phyloP scores from a whole-genome alignment of 2,888 invertebrate species.

The Nyleta sp. region DNA sequence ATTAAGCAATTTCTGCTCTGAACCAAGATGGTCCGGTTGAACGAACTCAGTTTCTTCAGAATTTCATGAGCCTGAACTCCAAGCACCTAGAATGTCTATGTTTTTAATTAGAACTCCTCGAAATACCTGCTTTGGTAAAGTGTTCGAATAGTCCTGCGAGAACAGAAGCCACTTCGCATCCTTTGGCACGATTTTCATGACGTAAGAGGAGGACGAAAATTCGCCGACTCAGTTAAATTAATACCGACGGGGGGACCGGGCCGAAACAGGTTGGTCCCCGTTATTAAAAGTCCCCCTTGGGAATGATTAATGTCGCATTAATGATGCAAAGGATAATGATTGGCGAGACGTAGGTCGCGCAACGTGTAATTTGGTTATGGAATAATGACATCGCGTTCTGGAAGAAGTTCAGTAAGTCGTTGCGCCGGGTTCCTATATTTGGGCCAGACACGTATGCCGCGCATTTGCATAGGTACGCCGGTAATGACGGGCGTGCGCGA shows the following conservation, averaged over 20 bases:
- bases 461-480: constrained; percentile 65
- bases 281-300: constrained; percentile 34
- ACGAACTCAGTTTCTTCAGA: no score
- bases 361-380: constrained; percentile 57
- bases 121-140: no score
- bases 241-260: not conserved
- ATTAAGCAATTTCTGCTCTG: no score
- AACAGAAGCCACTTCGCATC: no score
- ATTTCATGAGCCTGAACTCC: no score
- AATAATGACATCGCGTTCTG: constrained; percentile 52
- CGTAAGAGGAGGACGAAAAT: no score
- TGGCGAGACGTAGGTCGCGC: constrained; percentile 35
- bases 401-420: constrained; percentile 61
- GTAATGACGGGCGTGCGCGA: constrained; percentile 64
- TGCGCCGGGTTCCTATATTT: constrained; percentile 52
- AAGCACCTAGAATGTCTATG: no score
- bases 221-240: not conserved
- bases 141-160: no score
- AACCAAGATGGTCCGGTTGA: no score
- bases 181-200: no score
- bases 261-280: constrained; percentile 16
- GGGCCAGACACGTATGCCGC: constrained; percentile 52
- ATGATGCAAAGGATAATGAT: constrained; percentile 53
- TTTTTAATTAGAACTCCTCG: no score
- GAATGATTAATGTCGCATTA: constrained; percentile 53